phyloP scores from a whole-genome alignment of 2,113 vertebrate genomes.

The Strigops habroptila region DNA sequence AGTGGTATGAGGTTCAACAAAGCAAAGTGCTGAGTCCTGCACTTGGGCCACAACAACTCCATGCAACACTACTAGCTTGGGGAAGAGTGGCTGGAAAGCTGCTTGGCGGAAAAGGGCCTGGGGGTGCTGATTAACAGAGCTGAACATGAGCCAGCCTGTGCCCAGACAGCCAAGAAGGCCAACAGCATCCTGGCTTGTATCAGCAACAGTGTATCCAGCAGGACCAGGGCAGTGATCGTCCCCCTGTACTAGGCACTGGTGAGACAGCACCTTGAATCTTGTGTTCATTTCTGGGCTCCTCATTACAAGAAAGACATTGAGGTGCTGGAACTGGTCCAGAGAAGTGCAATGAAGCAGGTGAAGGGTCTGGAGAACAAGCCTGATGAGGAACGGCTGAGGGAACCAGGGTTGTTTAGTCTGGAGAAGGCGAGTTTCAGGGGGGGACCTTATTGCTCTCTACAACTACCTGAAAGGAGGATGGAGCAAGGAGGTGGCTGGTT shows the following conservation, averaged over 20 bases:
- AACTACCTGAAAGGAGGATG: background rate
- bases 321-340: background rate
- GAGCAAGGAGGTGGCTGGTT: background rate
- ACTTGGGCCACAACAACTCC: too few relatives aligned
- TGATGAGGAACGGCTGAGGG: accelerated
- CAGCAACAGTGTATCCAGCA: background rate
- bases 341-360: background rate
- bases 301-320: background rate
- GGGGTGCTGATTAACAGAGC: background rate
- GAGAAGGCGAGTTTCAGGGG: background rate
- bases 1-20: background rate
- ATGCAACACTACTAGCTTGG: background rate
- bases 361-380: accelerated
- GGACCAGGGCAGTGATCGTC: background rate
- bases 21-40: background rate
- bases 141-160: accelerated
- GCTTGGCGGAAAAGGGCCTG: background rate
- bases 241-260: background rate
- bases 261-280: background rate
- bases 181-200: background rate
- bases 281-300: background rate
- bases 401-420: background rate
- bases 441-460: accelerated
- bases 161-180: background rate
- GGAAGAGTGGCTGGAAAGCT: background rate